Evolutionary conservation across 1,140 invertebrate species (phyloP).

Genomic region (Vollenhovia emeryi): DNA sequence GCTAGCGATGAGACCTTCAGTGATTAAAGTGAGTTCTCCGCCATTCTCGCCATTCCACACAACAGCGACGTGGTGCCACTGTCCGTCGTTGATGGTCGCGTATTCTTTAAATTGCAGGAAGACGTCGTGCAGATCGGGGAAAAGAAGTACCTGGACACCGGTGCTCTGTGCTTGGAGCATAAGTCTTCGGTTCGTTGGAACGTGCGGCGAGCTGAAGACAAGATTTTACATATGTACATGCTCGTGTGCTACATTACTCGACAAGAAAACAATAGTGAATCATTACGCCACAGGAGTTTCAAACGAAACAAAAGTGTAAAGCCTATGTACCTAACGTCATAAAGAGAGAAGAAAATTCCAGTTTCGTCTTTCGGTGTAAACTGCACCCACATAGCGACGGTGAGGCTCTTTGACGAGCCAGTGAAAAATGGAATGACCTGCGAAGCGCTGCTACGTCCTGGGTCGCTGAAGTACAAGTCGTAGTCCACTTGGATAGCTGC

Average conservation of each 20-base stretch:
- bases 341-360: slow-evolving; percentile 97
- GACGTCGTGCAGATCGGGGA: slow-evolving; percentile 95
- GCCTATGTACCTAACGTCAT: slow-evolving; percentile 91
- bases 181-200: slow-evolving; percentile 91
- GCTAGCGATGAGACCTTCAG: slow-evolving; percentile 96
- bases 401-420: slow-evolving; percentile 91
- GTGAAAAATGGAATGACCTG: slow-evolving; percentile 96
- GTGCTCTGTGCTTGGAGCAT: slow-evolving; percentile 96
- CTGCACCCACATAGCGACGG: slow-evolving; percentile 98
- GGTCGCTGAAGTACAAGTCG: slow-evolving; percentile 97
- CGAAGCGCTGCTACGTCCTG: slow-evolving; percentile 93
- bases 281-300: neutral
- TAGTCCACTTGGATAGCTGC: slow-evolving; percentile 97
- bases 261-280: neutral
- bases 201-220: slow-evolving; percentile 89
- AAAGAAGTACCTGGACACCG: slow-evolving; percentile 95
- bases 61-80: slow-evolving; percentile 98
- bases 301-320: neutral
- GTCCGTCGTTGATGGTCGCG: slow-evolving; percentile 97
- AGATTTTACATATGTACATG: neutral
- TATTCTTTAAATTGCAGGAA: slow-evolving; percentile 96
- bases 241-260: neutral
- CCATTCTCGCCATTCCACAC: slow-evolving; percentile 96
- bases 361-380: slow-evolving; percentile 95
- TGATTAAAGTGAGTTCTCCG: slow-evolving; percentile 94